Evolutionary conservation across 2,888 invertebrate genomes (phyloP).

Genomic region (Leptopilina drosophilae): DNA sequence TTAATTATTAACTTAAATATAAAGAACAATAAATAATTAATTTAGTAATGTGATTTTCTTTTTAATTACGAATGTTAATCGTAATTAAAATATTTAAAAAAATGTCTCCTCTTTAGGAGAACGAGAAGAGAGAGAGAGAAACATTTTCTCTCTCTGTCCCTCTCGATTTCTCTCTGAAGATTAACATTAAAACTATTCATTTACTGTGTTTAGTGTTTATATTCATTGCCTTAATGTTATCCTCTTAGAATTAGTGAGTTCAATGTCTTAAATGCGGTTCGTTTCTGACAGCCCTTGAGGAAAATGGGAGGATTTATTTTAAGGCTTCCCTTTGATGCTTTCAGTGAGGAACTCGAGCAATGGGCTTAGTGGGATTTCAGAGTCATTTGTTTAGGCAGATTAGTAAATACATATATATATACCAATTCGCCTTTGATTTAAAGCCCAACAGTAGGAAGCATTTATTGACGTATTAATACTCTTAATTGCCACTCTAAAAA

Average conservation of each 20-base stretch:
- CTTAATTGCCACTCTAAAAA: constrained; percentile 20
- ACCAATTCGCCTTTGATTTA: constrained; percentile 10
- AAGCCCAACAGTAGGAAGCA: constrained; percentile 6
- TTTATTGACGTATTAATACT: constrained; percentile 24
- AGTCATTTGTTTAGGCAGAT: constrained; percentile 36
- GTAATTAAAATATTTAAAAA: too few relatives aligned
- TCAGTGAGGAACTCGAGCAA: constrained; percentile 27
- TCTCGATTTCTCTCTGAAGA: too few relatives aligned
- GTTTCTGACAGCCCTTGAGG: constrained; percentile 41
- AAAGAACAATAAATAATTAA: too few relatives aligned
- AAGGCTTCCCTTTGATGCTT: constrained; percentile 47
- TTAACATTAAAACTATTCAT: background rate
- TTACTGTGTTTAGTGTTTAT: background rate
- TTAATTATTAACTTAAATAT: too few relatives aligned
- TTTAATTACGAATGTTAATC: too few relatives aligned
- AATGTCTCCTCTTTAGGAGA: too few relatives aligned
- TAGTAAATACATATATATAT: background rate
- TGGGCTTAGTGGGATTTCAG: constrained; percentile 35
- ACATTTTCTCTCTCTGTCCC: too few relatives aligned
- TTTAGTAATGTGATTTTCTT: too few relatives aligned
- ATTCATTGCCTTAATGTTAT: constrained; percentile 3
- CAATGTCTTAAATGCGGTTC: constrained; percentile 44
- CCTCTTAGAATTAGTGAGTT: constrained; percentile 16
- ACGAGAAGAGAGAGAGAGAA: too few relatives aligned
- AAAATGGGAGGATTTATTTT: constrained; percentile 46